phyloP scores from a whole-genome alignment of 2,113 vertebrate species.

The Alligator sinensis region DNA sequence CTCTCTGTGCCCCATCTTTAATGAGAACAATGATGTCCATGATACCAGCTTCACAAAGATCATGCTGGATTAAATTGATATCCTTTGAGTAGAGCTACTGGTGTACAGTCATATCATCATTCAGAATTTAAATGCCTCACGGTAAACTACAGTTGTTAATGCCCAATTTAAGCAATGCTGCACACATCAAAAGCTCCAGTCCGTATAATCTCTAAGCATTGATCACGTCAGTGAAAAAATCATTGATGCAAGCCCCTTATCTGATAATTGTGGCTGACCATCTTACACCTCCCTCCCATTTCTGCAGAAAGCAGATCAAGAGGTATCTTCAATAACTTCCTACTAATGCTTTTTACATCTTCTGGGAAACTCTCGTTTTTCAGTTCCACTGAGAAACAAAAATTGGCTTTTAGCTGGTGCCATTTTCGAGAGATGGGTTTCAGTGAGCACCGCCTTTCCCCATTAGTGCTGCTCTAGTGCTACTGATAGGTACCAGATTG shows the following conservation, averaged over 20 bases:
- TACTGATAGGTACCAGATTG: not conserved
- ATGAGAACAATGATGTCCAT: not conserved
- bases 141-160: not conserved
- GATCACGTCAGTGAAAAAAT: not conserved
- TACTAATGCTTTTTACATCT: not conserved
- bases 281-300: not conserved
- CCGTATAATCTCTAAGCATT: rapidly evolving
- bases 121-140: rapidly evolving
- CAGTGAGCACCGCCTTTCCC: not conserved
- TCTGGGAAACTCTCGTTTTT: not conserved
- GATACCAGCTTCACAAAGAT: rapidly evolving
- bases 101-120: rapidly evolving
- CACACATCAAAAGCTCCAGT: rapidly evolving
- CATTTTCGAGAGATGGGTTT: not conserved
- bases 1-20: not conserved
- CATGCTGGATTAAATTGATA: rapidly evolving
- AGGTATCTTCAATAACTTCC: not conserved
- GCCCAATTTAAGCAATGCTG: not conserved
- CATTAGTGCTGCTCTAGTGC: not conserved
- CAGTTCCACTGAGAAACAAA: slow-evolving; percentile 2
- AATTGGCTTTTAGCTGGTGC: slow-evolving; percentile 11
- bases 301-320: not conserved
- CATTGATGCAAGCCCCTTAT: rapidly evolving
- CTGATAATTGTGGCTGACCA: rapidly evolving
- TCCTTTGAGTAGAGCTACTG: not conserved